Percentiles rank a stretch among this genome's conserved stretches.
These are phyloP conservation scores for Sinodicranocentrus sp. DNA, from an alignment of 2,888 invertebrate genomes.

Conservation along the genomic window DNA sequence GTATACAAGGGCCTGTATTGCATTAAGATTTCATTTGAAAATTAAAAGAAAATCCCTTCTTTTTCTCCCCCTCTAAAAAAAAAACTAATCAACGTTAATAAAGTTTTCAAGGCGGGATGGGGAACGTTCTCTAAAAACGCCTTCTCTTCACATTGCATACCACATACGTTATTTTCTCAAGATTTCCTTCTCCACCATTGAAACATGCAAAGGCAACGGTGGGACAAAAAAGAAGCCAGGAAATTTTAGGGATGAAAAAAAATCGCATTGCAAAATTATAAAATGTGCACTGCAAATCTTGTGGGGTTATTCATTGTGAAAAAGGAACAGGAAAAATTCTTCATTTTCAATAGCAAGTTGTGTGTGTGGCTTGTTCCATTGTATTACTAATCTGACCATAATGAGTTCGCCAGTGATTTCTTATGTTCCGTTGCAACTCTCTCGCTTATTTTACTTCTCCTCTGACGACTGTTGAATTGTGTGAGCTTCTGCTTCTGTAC, in stretches of 20 bases:
- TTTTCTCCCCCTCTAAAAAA: not conserved
- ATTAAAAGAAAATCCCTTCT: not conserved
- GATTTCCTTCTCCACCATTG: too few relatives aligned
- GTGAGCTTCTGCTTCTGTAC: slow-evolving; percentile 35
- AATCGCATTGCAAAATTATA: too few relatives aligned
- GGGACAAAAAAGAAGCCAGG: too few relatives aligned
- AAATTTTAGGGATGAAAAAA: too few relatives aligned
- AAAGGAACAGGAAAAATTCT: slow-evolving; percentile 6
- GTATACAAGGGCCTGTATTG: not conserved
- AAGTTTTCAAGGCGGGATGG: slow-evolving; percentile 25
- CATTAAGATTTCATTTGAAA: slow-evolving; percentile 1
- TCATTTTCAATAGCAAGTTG: slow-evolving; percentile 21
- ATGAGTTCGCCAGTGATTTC: slow-evolving; percentile 41
- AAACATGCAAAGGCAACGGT: too few relatives aligned
- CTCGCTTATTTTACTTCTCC: not conserved
- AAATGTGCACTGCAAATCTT: too few relatives aligned
- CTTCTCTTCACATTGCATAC: not conserved
- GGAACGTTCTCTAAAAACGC: not conserved
- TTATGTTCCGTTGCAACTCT: slow-evolving; percentile 4
- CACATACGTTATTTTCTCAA: too few relatives aligned
- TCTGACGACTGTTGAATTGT: slow-evolving; percentile 28
- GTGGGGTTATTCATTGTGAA: too few relatives aligned
- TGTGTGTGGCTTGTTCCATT: slow-evolving; percentile 1
- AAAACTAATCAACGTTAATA: slow-evolving; percentile 35
- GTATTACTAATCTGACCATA: slow-evolving; percentile 45